Evolutionary conservation across 2,797 vertebrate species (phyloP), one percentile per base, ranked within the genome.

Genomic region (Enteromius mattozi): DNA sequence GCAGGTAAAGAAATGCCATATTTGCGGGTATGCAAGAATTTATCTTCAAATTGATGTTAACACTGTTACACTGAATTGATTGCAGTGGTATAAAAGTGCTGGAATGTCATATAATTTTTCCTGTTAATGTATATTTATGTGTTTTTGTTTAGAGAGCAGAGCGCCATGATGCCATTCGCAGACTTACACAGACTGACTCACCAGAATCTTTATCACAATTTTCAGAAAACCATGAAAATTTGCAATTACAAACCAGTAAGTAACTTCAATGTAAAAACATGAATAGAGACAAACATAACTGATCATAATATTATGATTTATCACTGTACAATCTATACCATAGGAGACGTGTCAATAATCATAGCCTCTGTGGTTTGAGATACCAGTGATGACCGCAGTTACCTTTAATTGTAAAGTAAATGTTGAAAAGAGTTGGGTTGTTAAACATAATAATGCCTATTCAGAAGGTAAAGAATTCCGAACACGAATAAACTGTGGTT

Each of bases 101-200:
- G 63, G 7, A 59, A 14, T 45, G 17, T 33, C 27, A 54, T 42
- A 40, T 14, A 24, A 54, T 42, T 6, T 33, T n/a, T 19, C 13
- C 10, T 51, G 17, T 59, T 42, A 17, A 4, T 72, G 12, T 68
- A 9, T 80, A 21, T 66, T 7, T 56, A 24, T 47, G 5, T 71
- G 21, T 77, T 45, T 63, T 65, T 79, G 19, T 88, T 88, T 37
- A 96, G 95, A 93, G 93, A 8, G 94, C 94, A 0, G 94, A 96
- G 89, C 92, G 86, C 21, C 75, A 88, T 33, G 94, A 94, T 1
- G 90, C 85, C 0, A 91, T 91, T 30, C 89, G 66, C n/a, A 90
- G 81, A 0, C 79, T 80, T 71, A 84, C 88, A 37, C 89, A 88
- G 74, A 77, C 33, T 45, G 68, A 86, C 19, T 61, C 47, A 2